A percentile compares a stretch with the other conserved stretches of the same genome.
Evolutionary conservation across 92 coral and sea anemone species (phyloP).

Genomic region (Bergia puertoricense): DNA sequence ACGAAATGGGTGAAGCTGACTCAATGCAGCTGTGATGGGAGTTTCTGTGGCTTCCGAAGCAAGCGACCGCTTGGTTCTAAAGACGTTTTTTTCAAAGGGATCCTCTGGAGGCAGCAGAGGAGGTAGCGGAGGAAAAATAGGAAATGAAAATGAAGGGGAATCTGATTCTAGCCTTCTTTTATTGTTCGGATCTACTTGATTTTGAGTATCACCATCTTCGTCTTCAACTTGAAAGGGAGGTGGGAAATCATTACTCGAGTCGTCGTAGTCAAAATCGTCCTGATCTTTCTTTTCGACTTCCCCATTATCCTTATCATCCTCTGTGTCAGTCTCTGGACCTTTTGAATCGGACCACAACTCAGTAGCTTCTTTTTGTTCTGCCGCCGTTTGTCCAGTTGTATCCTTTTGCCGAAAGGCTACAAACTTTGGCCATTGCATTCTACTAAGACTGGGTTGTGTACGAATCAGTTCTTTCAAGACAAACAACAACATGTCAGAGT

Average conservation of each 20-base stretch:
- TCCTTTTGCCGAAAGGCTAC: slow-evolving; percentile 3
- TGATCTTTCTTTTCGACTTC: background rate
- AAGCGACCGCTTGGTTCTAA: slow-evolving; percentile 15
- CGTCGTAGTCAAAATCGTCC: slow-evolving; percentile 24
- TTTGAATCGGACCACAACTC: slow-evolving; percentile 10
- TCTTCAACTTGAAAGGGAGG: slow-evolving; percentile 4
- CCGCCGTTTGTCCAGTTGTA: background rate
- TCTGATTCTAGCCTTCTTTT: slow-evolving; percentile 10
- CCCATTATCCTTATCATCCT: background rate
- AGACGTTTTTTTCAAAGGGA: background rate
- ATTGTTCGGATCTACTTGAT: background rate
- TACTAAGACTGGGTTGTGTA: background rate
- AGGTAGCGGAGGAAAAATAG: slow-evolving; percentile 5
- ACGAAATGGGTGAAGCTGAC: background rate
- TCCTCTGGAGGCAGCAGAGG: background rate
- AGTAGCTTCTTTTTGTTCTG: background rate
- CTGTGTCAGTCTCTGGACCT: background rate
- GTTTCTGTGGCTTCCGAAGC: background rate
- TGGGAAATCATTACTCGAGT: background rate
- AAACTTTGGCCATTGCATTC: slow-evolving; percentile 14
- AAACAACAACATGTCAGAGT: slow-evolving; percentile 10
- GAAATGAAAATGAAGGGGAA: background rate
- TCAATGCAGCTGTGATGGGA: background rate
- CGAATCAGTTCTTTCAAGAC: slow-evolving; percentile 31
- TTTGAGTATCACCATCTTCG: background rate